These are phyloP conservation scores for Eriocheir sinensis DNA, from an alignment of 1,140 invertebrate genomes.

Conservation along the genomic window DNA sequence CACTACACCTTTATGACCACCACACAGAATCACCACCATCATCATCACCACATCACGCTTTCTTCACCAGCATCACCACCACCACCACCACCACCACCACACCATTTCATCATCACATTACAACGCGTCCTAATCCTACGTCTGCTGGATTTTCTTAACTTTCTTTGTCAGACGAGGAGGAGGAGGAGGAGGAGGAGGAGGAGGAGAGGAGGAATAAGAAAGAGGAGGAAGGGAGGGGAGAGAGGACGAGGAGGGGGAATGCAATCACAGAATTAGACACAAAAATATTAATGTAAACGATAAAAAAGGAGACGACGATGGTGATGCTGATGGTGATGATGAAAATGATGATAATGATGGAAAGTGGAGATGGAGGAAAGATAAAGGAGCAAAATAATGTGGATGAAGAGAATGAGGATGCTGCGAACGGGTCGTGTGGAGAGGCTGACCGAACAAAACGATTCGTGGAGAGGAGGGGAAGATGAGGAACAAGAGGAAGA, in stretches of 20 bases:
- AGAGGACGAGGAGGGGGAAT: background rate
- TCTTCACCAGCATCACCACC: background rate
- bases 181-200: background rate
- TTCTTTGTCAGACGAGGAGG: no score
- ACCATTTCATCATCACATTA: background rate
- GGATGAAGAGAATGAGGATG: background rate
- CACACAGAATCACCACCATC: no score
- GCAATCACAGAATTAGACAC: constrained; percentile 10
- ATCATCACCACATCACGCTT: background rate
- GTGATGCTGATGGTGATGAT: no score
- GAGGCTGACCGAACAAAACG: background rate
- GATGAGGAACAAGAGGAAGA: background rate
- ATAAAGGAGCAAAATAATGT: background rate
- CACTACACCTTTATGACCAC: no score
- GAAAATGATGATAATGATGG: background rate
- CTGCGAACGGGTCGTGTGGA: background rate
- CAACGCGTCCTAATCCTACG: background rate
- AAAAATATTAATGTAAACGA: background rate
- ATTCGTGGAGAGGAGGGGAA: background rate
- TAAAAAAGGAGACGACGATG: background rate
- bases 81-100: background rate
- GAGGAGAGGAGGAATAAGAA: background rate
- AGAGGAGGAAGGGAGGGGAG: background rate
- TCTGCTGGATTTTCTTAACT: no score
- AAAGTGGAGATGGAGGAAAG: background rate